phyloP scores from a whole-genome alignment of 2,113 vertebrate genomes.

The Menidia beryllina region DNA sequence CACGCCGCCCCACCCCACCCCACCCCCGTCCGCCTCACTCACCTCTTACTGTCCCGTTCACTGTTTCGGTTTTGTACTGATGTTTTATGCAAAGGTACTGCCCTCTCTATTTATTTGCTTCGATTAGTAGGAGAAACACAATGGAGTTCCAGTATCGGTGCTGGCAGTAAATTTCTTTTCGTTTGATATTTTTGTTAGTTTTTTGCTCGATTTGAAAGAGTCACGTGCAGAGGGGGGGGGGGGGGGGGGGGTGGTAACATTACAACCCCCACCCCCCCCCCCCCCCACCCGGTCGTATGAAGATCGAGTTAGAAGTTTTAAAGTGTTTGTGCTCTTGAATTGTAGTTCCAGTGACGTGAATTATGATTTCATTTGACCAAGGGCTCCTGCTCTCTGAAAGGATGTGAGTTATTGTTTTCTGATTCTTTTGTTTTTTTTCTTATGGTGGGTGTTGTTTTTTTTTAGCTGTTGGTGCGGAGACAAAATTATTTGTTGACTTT shows the following conservation, averaged over 20 bases:
- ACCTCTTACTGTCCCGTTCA: constrained; percentile 65
- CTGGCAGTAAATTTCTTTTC: constrained; percentile 30
- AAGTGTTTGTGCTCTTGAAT: constrained; percentile 60
- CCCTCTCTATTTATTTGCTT: constrained; percentile 66
- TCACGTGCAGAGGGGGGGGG: too few species aligned
- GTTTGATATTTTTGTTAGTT: neutral
- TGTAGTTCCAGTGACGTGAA: constrained; percentile 66
- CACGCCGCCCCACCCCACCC: neutral
- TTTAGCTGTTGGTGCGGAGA: constrained; percentile 22
- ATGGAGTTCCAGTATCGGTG: constrained; percentile 52
- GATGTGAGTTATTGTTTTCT: constrained; percentile 16
- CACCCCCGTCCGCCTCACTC: constrained; percentile 36
- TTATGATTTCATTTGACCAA: constrained; percentile 45
- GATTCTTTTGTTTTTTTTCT: too few species aligned
- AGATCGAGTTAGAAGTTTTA: constrained; percentile 52
- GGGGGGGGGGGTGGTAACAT: too few species aligned
- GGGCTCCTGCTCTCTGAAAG: constrained; percentile 48
- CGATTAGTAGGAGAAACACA: constrained; percentile 47
- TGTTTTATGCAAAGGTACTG: constrained; percentile 73
- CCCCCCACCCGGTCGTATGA: constrained; percentile 71
- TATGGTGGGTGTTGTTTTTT: constrained; percentile 11
- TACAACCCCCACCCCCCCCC: too few species aligned
- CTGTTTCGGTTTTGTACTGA: constrained; percentile 71
- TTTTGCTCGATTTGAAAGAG: constrained; percentile 67
- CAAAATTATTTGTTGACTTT: constrained; percentile 12